Evolutionary conservation across 2,888 invertebrate genomes (phyloP).

Genomic region (Macaria notata): DNA sequence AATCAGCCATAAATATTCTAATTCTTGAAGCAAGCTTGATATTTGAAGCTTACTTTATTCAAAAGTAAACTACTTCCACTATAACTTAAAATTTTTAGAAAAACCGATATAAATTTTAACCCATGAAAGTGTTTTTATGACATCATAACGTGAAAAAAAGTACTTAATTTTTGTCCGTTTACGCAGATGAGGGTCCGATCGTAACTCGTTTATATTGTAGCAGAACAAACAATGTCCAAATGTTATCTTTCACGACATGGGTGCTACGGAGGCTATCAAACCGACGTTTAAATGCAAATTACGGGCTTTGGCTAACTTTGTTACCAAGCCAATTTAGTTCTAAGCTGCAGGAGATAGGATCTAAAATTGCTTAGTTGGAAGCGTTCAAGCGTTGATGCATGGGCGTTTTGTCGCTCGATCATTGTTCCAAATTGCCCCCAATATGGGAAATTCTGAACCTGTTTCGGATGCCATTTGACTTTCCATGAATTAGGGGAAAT

Average conservation of each 20-base stretch:
- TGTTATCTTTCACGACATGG: conserved; percentile 33
- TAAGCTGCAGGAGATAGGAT: conserved; percentile 1
- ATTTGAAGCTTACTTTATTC: too few species aligned
- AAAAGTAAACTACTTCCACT: too few species aligned
- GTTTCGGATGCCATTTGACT: conserved; percentile 26
- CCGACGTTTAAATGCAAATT: conserved; percentile 29
- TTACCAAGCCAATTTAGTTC: conserved; percentile 8
- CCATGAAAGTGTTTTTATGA: too few species aligned
- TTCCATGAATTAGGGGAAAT: conserved; percentile 25
- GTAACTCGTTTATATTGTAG: conserved; percentile 28
- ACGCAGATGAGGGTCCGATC: conserved; percentile 20
- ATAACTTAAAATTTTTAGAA: too few species aligned
- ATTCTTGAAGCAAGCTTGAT: too few species aligned
- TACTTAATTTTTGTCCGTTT: conserved; percentile 2
- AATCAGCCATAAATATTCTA: too few species aligned
- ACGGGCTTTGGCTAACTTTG: conserved; percentile 17
- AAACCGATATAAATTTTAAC: too few species aligned
- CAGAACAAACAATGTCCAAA: conserved; percentile 34
- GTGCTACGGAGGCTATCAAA: conserved; percentile 33
- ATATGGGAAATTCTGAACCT: conserved; percentile 27
- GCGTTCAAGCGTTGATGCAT: conserved; percentile 19
- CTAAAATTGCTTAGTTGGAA: background rate
- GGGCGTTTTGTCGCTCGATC: conserved; percentile 27
- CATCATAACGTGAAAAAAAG: too few species aligned
- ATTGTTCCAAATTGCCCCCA: conserved; percentile 30